These are phyloP conservation scores for Auanema freiburgensis DNA, from an alignment of 2,888 invertebrate genomes.

Conservation along the genomic window DNA sequence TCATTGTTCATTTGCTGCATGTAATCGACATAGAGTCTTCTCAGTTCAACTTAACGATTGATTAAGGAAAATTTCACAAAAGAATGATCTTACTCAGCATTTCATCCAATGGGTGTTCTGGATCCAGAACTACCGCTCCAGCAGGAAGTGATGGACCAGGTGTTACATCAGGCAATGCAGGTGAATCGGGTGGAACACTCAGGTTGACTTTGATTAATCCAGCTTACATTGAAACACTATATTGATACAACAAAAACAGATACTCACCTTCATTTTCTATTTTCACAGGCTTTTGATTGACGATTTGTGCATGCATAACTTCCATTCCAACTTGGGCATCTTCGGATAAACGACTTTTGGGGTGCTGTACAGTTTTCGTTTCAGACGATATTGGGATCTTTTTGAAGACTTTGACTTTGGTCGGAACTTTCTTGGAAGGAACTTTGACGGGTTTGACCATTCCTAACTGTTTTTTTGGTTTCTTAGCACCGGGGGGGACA, in stretches of 20 bases:
- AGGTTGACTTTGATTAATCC: not conserved
- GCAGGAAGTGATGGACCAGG: not conserved
- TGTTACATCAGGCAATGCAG: constrained; percentile 4
- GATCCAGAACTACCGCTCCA: constrained; percentile 5
- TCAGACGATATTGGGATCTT: constrained; percentile 19
- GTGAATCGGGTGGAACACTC: constrained; percentile 1
- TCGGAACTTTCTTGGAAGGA: not conserved
- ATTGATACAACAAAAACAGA: too few species aligned
- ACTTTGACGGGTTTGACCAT: not conserved
- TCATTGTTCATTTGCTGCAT: not conserved
- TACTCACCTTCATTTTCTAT: not conserved
- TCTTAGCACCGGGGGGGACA: constrained; percentile 31
- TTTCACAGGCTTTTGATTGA: not conserved
- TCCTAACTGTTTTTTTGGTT: constrained; percentile 24
- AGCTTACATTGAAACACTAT: too few species aligned
- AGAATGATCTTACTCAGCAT: not conserved
- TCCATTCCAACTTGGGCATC: constrained; percentile 8
- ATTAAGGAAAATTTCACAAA: not conserved
- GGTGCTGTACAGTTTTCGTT: constrained; percentile 1
- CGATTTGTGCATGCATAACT: constrained; percentile 5
- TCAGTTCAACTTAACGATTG: not conserved
- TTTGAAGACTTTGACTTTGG: constrained; percentile 25
- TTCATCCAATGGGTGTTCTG: not conserved
- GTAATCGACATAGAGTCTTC: not conserved
- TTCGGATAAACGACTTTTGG: constrained; percentile 4